phyloP scores from a whole-genome alignment of 2,888 invertebrate species.

The Poecilus cupreus region DNA sequence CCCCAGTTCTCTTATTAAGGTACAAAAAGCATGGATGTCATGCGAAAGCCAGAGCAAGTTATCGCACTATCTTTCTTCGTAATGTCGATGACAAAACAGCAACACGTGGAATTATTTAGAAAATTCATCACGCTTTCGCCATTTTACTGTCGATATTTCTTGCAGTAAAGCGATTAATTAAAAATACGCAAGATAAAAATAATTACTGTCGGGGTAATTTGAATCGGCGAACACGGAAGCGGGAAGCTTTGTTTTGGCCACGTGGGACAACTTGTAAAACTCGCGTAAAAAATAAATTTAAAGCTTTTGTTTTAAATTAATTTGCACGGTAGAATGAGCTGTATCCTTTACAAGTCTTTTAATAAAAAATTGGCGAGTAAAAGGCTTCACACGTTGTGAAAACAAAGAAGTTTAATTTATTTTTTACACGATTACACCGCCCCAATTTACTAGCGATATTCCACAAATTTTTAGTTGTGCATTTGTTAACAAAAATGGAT shows the following conservation, averaged over 20 bases:
- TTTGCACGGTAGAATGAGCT: constrained; percentile 24
- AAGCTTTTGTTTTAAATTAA: constrained; percentile 39
- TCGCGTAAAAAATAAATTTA: constrained; percentile 33
- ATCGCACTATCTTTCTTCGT: too few relatives aligned
- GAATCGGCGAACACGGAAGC: background rate
- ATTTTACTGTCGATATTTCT: too few relatives aligned
- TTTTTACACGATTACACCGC: constrained; percentile 4
- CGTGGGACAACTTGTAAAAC: constrained; percentile 14
- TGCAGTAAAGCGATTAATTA: too few relatives aligned
- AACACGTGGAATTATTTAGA: too few relatives aligned
- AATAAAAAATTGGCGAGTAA: constrained; percentile 19
- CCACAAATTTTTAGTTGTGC: background rate
- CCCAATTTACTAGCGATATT: background rate
- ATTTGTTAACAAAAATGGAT: background rate
- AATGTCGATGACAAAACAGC: too few relatives aligned
- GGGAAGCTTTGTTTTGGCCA: background rate
- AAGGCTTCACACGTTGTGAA: constrained; percentile 9
- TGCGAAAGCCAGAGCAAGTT: too few relatives aligned
- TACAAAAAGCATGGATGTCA: too few relatives aligned
- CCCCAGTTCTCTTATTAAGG: too few relatives aligned
- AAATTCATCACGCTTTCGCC: too few relatives aligned
- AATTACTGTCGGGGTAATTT: background rate
- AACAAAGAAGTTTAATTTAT: constrained; percentile 20
- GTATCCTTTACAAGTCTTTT: constrained; percentile 2
- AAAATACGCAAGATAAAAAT: background rate